Base-by-base conservation (phyloP, 2,888 invertebrate genomes). In the Parnassius mnemosyne region DNA sequence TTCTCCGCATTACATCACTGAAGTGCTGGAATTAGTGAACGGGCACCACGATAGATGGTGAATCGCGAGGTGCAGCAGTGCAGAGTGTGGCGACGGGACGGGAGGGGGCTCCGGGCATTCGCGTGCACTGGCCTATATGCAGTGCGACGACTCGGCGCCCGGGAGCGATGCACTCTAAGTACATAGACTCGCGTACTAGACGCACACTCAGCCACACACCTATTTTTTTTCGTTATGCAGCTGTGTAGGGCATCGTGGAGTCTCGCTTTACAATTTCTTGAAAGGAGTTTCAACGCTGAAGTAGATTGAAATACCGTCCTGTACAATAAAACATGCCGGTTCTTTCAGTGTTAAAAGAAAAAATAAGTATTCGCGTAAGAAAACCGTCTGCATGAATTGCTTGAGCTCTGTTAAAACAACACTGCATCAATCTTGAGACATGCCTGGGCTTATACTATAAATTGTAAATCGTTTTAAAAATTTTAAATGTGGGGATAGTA, bases 91-190 rank as follows among this genome's bases (percentile, higher is more conserved):
- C 60, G 53, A 44, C 56, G 60, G 57, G 63, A 55, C 60, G 51
- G 53, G 68, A 65, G 72, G 74, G 78, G 79, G 77, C 78, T 68
- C 69, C 83, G 89, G 88, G 82, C 86, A 87, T 87, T 89, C 85
- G 88, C 90, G 90, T 90, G 90, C 90, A 90, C 84, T 90, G 90
- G 87, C 90, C 90, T 90, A 91, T 90, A 91, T 91, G 90, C 90
- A 89, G 90, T 91, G 83, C 91, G 91, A 89, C 90, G 91, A 91
- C 90, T 81, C 89, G 85, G 80, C 85, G 87, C 83, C 84, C 87
- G 90, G 90, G 91, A 90, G 89, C 91, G 90, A 89, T 91, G 90
- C 90, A 90, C 91, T 90, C 83, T 76, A 78, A 86, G 83, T 86
- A 88, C 88, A 83, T 83, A 86, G 84, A 78, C 80, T 80, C 78